A percentile compares a stretch with the other conserved stretches of the same genome.
phyloP scores from a whole-genome alignment of 2,888 invertebrate species.

The Drosophila anomalata region DNA sequence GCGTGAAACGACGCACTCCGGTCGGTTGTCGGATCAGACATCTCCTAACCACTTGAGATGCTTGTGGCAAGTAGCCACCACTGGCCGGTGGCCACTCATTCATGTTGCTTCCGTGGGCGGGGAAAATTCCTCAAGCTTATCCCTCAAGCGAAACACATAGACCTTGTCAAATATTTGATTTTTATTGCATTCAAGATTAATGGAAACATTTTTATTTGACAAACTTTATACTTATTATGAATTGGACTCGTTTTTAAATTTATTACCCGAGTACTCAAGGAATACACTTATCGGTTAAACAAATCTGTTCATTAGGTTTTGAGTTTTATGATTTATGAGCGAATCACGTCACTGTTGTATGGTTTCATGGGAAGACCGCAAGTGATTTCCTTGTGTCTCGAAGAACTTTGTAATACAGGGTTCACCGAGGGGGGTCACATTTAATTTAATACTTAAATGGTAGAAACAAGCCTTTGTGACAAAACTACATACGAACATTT shows the following conservation, averaged over 20 bases:
- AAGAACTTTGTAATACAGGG: background rate
- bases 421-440: constrained; percentile 27
- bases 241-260: background rate
- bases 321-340: background rate
- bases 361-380: constrained; percentile 3
- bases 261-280: background rate
- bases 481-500: constrained; percentile 35
- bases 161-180: constrained; percentile 23
- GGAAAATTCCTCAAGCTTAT: constrained; percentile 2
- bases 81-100: constrained; percentile 33
- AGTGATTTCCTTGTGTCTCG: background rate
- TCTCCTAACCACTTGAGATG: constrained; percentile 22
- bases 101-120: constrained; percentile 7
- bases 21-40: constrained; percentile 15
- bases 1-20: constrained; percentile 55
- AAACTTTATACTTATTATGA: background rate
- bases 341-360: background rate
- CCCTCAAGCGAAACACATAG: constrained; percentile 2
- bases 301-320: constrained; percentile 1
- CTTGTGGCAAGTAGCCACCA: constrained; percentile 11
- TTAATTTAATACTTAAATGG: constrained; percentile 22
- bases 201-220: constrained; percentile 9
- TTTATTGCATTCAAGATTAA: constrained; percentile 16
- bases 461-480: constrained; percentile 13
- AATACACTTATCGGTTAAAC: background rate